A percentile compares a stretch with the other conserved stretches of the same genome.
Conservation (phyloP, 2,797 vertebrate species). For the Myripristis jacobus region DNA sequence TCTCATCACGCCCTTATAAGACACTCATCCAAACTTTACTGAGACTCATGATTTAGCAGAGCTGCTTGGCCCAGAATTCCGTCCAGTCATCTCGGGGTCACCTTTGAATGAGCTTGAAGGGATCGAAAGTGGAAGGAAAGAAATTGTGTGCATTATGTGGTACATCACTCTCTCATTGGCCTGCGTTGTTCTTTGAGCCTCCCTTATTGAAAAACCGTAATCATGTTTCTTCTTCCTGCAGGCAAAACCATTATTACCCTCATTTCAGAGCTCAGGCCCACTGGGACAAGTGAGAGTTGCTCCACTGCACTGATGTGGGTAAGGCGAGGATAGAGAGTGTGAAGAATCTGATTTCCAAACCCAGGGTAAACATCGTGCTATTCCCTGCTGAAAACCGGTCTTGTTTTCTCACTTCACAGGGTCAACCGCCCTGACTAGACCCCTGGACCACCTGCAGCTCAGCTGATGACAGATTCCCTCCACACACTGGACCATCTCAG, state of each 20-base stretch:
- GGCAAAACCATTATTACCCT: constrained; percentile 59
- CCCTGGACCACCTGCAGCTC: constrained; percentile 78
- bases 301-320: constrained; percentile 53
- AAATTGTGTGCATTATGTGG: constrained; percentile 24
- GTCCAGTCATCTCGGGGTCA: constrained; percentile 71
- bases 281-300: constrained; percentile 60
- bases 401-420: constrained; percentile 70
- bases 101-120: constrained; percentile 71
- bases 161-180: constrained; percentile 12
- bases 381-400: constrained; percentile 65
- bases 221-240: constrained; percentile 58
- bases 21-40: constrained; percentile 81
- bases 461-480: constrained; percentile 77
- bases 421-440: constrained; percentile 59
- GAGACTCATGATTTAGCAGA: constrained; percentile 77
- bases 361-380: constrained; percentile 64
- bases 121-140: constrained; percentile 31
- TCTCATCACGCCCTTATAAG: constrained; percentile 81
- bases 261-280: constrained; percentile 42
- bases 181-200: constrained; percentile 32
- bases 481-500: constrained; percentile 61
- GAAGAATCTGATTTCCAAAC: constrained; percentile 71
- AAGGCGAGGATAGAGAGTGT: constrained; percentile 67
- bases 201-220: constrained; percentile 66
- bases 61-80: constrained; percentile 59